phyloP scores from a whole-genome alignment of 2,888 invertebrate species.

The Orchesella flavescens region DNA sequence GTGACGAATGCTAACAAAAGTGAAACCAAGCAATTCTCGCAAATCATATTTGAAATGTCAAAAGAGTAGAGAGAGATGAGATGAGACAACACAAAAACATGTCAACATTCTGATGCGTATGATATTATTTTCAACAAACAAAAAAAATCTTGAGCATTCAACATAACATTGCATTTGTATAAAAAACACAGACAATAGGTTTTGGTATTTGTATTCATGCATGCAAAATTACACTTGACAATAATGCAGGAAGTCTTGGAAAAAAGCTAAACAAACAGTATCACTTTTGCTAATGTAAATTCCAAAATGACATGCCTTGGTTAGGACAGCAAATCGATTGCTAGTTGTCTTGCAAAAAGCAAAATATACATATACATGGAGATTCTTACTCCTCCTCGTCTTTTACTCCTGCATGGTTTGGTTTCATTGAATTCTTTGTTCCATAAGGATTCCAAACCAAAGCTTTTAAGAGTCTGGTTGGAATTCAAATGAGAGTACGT shows the following conservation, averaged over 20 bases:
- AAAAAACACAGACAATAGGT: background rate
- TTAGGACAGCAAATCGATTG: conserved; percentile 56
- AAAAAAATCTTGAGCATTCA: conserved; percentile 14
- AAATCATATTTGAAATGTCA: conserved; percentile 62
- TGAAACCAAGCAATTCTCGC: conserved; percentile 46
- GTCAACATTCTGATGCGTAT: conserved; percentile 41
- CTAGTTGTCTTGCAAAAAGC: conserved; percentile 44
- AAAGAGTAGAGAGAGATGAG: too few relatives aligned
- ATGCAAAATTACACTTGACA: conserved; percentile 46
- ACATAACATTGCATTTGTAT: background rate
- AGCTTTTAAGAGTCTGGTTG: conserved; percentile 41
- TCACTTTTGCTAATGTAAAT: conserved; percentile 57
- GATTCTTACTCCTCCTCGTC: background rate
- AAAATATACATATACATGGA: too few relatives aligned
- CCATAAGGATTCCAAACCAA: conserved; percentile 32
- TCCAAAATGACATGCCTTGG: conserved; percentile 47
- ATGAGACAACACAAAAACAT: conserved; percentile 48
- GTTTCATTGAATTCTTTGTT: conserved; percentile 52
- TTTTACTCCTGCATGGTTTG: conserved; percentile 25
- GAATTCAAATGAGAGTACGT: conserved; percentile 29
- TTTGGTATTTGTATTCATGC: conserved; percentile 31
- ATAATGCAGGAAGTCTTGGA: background rate
- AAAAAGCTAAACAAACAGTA: conserved; percentile 45
- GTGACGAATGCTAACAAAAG: conserved; percentile 52
- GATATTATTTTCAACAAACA: conserved; percentile 40